phyloP scores from a whole-genome alignment of 2,888 invertebrate species.

The Aphrophora alni region DNA sequence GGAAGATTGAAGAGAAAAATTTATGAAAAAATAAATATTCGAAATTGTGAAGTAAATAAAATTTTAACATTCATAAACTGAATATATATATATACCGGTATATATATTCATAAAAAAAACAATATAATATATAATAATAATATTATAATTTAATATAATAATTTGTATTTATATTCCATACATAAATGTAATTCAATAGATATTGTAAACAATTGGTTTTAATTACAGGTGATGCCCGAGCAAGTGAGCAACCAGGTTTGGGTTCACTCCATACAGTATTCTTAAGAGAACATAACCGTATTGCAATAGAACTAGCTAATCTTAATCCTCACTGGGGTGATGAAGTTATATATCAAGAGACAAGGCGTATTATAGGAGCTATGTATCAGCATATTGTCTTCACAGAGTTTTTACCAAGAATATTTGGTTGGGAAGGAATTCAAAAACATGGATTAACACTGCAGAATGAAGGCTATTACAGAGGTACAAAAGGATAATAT shows the following conservation, averaged over 20 bases:
- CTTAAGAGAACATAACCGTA: constrained; percentile 81
- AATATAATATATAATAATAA: too few species aligned
- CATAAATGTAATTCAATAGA: too few species aligned
- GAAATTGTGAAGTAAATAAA: too few species aligned
- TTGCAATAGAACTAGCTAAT: constrained; percentile 68
- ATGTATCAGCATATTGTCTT: constrained; percentile 63
- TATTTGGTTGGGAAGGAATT: constrained; percentile 61
- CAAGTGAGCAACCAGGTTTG: constrained; percentile 77
- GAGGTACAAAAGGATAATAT: constrained; percentile 49
- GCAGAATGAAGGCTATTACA: constrained; percentile 58
- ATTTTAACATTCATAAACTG: too few species aligned
- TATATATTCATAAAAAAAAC: too few species aligned
- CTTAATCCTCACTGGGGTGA: constrained; percentile 77
- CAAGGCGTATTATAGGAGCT: constrained; percentile 60
- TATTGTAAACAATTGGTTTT: too few species aligned
- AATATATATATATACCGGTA: too few species aligned
- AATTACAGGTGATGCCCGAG: constrained; percentile 72
- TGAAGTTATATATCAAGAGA: constrained; percentile 65
- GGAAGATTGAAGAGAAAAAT: too few species aligned
- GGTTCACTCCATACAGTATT: constrained; percentile 77
- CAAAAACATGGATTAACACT: constrained; percentile 60
- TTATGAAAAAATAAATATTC: too few species aligned
- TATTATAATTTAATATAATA: too few species aligned
- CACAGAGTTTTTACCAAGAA: constrained; percentile 62
- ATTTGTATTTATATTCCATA: too few species aligned